phyloP scores from a whole-genome alignment of 2,113 vertebrate genomes.

The Accipiter cooperii region DNA sequence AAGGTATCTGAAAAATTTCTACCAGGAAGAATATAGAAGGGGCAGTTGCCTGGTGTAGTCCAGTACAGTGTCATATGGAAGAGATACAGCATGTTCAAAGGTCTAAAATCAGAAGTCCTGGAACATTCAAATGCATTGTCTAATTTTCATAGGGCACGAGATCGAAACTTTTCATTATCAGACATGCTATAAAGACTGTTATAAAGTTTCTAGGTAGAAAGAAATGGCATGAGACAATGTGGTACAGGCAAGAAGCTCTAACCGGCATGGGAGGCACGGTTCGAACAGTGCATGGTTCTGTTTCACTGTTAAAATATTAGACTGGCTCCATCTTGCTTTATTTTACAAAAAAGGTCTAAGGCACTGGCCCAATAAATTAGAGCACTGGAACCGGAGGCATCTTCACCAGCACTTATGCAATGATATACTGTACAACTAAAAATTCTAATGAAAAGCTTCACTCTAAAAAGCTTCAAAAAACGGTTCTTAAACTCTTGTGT shows the following conservation, averaged over 20 bases:
- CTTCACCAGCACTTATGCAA: not conserved
- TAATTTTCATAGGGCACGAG: not conserved
- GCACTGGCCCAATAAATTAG: not conserved
- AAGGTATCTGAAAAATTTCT: not conserved
- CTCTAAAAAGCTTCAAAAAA: not conserved
- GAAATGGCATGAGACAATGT: not conserved
- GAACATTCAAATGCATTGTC: not conserved
- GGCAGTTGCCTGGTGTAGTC: not conserved
- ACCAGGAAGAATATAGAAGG: not conserved
- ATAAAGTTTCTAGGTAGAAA: not conserved
- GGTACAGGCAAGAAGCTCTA: not conserved
- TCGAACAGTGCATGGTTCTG: not conserved
- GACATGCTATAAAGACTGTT: not conserved
- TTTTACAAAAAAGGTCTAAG: not conserved
- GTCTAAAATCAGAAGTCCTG: not conserved
- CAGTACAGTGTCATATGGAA: not conserved
- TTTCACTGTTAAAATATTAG: not conserved
- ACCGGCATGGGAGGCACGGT: not conserved
- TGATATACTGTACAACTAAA: not conserved
- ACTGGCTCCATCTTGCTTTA: not conserved
- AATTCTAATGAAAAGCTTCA: not conserved
- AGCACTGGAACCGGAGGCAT: not conserved
- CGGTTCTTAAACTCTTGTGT: not conserved
- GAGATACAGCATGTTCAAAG: not conserved
- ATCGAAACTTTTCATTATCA: not conserved